A percentile compares a stretch with the other conserved stretches of the same genome.
Conservation (phyloP, 1,140 invertebrate genomes). For the Alviniconcha marisindica region DNA sequence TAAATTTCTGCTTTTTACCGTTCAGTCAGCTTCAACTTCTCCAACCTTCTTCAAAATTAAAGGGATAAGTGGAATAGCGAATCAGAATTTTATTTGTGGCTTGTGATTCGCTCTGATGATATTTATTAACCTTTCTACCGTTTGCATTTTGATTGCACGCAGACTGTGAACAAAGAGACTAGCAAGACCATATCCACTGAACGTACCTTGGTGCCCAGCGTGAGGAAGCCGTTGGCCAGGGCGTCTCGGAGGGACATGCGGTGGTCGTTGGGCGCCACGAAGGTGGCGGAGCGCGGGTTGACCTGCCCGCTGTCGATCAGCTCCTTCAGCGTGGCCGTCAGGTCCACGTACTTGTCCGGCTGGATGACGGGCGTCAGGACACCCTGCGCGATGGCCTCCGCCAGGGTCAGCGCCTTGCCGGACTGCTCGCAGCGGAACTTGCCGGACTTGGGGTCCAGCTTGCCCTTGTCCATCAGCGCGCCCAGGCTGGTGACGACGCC, state of each 20-base stretch:
- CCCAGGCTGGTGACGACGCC: constrained; percentile 63
- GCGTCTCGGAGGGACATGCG: constrained; percentile 71
- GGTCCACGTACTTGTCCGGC: constrained; percentile 64
- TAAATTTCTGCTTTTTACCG: too few species aligned
- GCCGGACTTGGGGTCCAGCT: constrained; percentile 84
- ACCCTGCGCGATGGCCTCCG: constrained; percentile 86
- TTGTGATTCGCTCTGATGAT: too few species aligned
- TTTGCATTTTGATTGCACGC: too few species aligned
- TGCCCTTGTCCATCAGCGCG: constrained; percentile 59
- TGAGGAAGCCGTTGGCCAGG: constrained; percentile 70
- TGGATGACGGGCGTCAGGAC: constrained; percentile 79
- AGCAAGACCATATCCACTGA: too few species aligned
- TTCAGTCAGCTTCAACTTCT: too few species aligned
- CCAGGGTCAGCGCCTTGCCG: constrained; percentile 83
- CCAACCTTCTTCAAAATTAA: too few species aligned
- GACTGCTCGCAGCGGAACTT: constrained; percentile 85
- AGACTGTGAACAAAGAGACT: too few species aligned
- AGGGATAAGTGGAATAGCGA: too few species aligned
- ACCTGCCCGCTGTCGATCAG: constrained; percentile 67
- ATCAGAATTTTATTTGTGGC: too few species aligned
- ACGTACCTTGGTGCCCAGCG: constrained; percentile 80
- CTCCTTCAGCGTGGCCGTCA: constrained; percentile 62
- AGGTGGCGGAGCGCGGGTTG: constrained; percentile 66
- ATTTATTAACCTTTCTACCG: too few species aligned
- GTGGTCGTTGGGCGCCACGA: constrained; percentile 66